These are phyloP conservation scores for Ctenosaura bakeri DNA, from an alignment of 2,797 vertebrate species.

Conservation along the genomic window DNA sequence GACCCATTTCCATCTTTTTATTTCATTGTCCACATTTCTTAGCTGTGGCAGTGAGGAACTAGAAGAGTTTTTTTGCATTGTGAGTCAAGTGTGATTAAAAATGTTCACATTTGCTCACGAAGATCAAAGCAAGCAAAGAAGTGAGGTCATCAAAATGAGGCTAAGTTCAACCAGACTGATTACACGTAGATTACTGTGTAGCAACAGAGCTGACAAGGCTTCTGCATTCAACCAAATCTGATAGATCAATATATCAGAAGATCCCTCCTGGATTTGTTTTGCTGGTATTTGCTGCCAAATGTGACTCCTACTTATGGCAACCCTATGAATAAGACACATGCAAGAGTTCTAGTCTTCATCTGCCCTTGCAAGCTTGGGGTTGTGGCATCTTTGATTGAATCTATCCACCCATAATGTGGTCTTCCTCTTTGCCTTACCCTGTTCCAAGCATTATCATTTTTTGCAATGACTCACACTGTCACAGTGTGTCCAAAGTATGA, in stretches of 20 bases:
- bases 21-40: background rate
- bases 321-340: too few species aligned
- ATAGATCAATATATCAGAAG: background rate
- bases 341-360: too few species aligned
- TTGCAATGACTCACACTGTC: too few species aligned
- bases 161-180: background rate
- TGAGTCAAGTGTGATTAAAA: background rate
- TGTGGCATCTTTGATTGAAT: too few species aligned
- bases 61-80: background rate
- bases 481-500: too few species aligned
- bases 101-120: background rate
- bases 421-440: too few species aligned
- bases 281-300: too few species aligned
- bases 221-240: background rate
- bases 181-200: background rate
- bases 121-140: accelerated
- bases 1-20: background rate
- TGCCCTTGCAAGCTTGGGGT: too few species aligned
- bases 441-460: too few species aligned
- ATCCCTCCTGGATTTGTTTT: background rate
- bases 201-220: background rate
- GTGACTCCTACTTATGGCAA: too few species aligned
- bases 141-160: accelerated
- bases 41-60: background rate
- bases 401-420: too few species aligned